Evolutionary conservation across 2,797 vertebrate species (phyloP).

Genomic region (Chromobotia macracanthus): DNA sequence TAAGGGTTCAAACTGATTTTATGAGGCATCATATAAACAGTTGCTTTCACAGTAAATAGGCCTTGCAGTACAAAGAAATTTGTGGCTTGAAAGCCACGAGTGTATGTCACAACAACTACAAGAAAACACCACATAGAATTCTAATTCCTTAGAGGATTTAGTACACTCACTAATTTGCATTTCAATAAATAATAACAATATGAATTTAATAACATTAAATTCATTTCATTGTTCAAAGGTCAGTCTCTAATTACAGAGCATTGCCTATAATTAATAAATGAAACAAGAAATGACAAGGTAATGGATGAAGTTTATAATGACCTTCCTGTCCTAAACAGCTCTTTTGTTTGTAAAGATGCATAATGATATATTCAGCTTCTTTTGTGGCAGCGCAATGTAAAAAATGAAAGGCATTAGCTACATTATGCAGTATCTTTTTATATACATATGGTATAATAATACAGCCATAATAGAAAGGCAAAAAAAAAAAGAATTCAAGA

Average conservation of each 20-base stretch:
- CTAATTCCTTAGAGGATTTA: background rate
- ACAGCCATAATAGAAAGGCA: too few species aligned
- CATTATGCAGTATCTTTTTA: background rate
- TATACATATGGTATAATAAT: background rate
- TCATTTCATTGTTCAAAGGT: background rate
- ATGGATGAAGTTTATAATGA: too few species aligned
- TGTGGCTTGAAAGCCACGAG: background rate
- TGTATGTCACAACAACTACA: background rate
- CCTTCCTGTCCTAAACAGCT: background rate
- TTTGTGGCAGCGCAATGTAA: background rate
- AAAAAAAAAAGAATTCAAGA: too few species aligned
- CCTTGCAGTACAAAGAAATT: background rate
- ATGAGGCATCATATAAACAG: background rate
- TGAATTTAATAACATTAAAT: constrained; percentile 4
- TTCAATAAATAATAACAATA: background rate
- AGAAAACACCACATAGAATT: background rate
- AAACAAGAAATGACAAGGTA: background rate
- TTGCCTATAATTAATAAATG: background rate
- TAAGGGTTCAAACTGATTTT: background rate
- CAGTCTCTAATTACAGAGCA: background rate
- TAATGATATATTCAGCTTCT: background rate
- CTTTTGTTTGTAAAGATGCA: background rate
- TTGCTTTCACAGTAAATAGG: constrained; percentile 9
- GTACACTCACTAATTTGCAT: background rate
- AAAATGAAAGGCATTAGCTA: background rate